Evolutionary conservation across 2,888 invertebrate genomes (phyloP).

Genomic region (Teleiodes luculella): DNA sequence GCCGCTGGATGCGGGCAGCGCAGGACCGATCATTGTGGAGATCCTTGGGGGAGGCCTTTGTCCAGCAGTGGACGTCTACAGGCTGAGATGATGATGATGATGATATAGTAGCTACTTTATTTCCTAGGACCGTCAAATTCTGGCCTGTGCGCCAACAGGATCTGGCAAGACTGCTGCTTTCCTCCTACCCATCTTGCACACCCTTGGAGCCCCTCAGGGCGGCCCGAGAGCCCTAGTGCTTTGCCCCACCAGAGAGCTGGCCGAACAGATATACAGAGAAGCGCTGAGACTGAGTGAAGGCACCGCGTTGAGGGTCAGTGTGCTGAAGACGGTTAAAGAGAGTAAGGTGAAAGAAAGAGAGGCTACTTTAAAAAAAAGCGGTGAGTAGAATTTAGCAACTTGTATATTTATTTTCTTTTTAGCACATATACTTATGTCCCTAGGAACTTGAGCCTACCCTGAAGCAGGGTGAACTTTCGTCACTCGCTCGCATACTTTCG

Average conservation of each 20-base stretch:
- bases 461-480: too few relatives aligned
- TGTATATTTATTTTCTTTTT: too few relatives aligned
- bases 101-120: too few relatives aligned
- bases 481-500: too few relatives aligned
- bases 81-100: too few relatives aligned
- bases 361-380: slow-evolving; percentile 87
- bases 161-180: slow-evolving; percentile 99
- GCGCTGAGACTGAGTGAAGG: slow-evolving; percentile 86
- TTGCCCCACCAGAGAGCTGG: slow-evolving; percentile 95
- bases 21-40: too few relatives aligned
- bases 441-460: too few relatives aligned
- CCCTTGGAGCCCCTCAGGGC: slow-evolving; percentile 82
- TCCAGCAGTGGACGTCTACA: too few relatives aligned
- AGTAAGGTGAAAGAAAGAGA: slow-evolving; percentile 85
- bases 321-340: slow-evolving; percentile 88
- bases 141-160: slow-evolving; percentile 98
- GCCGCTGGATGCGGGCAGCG: too few relatives aligned
- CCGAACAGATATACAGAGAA: slow-evolving; percentile 92
- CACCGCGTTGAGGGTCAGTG: slow-evolving; percentile 84
- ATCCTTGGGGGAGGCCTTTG: too few relatives aligned
- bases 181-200: slow-evolving; percentile 90
- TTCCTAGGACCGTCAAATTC: slow-evolving; percentile 84
- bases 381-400: too few relatives aligned
- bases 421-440: too few relatives aligned
- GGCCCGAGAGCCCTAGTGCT: slow-evolving; percentile 93